A percentile compares a stretch with the other conserved stretches of the same genome.
Evolutionary conservation across 2,113 vertebrate species (phyloP).

Genomic region (Morone saxatilis): DNA sequence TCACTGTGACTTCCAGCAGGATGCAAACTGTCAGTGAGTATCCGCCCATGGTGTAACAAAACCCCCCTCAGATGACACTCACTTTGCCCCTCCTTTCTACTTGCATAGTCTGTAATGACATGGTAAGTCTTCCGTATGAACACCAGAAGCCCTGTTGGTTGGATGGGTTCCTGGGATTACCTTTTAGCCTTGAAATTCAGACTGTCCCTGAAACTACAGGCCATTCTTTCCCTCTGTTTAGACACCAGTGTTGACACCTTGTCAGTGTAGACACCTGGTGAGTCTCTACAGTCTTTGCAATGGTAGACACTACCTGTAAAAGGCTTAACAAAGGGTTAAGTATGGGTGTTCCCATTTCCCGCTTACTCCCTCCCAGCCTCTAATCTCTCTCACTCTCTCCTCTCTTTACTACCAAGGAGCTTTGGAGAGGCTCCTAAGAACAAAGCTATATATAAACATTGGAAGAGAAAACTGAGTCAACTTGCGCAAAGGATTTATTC

Average conservation of each 20-base stretch:
- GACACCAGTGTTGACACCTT: neutral
- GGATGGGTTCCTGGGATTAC: neutral
- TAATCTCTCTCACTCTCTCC: constrained; percentile 71
- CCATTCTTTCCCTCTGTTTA: constrained; percentile 3
- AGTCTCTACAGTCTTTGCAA: neutral
- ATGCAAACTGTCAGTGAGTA: constrained; percentile 49
- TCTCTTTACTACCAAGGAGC: constrained; percentile 65
- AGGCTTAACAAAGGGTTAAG: constrained; percentile 74
- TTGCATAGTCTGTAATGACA: constrained; percentile 12
- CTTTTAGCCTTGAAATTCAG: neutral
- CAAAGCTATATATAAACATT: constrained; percentile 57
- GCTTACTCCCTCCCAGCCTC: constrained; percentile 57
- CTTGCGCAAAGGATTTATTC: constrained; percentile 32
- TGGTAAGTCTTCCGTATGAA: constrained; percentile 8
- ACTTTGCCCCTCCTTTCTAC: neutral
- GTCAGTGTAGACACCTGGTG: constrained; percentile 25
- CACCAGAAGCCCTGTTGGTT: constrained; percentile 6
- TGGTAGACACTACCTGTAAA: constrained; percentile 45
- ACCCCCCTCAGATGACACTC: constrained; percentile 38
- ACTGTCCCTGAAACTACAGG: neutral
- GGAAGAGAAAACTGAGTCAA: constrained; percentile 2
- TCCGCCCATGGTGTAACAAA: constrained; percentile 43
- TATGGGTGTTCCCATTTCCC: constrained; percentile 74
- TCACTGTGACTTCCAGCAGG: constrained; percentile 60
- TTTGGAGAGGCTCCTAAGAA: constrained; percentile 55